phyloP scores from a whole-genome alignment of 2,888 invertebrate genomes.

The Oligia latruncula region DNA sequence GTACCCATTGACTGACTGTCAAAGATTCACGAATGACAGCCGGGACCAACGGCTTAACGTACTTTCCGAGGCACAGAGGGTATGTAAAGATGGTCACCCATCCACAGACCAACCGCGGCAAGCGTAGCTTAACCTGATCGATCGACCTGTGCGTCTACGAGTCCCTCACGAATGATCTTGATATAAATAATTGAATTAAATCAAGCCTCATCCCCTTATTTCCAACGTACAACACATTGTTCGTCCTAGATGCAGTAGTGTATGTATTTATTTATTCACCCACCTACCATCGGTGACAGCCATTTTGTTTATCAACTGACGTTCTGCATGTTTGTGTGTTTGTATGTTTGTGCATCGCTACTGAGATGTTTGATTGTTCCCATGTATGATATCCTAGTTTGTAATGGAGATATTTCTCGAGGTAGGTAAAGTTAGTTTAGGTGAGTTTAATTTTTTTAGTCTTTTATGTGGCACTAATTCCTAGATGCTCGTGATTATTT shows the following conservation, averaged over 20 bases:
- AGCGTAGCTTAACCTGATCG: too few species aligned
- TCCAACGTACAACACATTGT: conserved; percentile 70
- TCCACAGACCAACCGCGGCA: too few species aligned
- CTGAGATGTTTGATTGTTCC: conserved; percentile 73
- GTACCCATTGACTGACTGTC: too few species aligned
- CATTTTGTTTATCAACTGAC: conserved; percentile 83
- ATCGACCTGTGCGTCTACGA: too few species aligned
- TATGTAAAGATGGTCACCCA: too few species aligned
- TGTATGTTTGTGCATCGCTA: conserved; percentile 62
- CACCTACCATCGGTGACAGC: conserved; percentile 85
- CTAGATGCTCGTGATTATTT: not conserved
- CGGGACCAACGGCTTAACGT: too few species aligned
- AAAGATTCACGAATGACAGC: too few species aligned
- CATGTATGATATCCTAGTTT: conserved; percentile 36
- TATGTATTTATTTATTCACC: conserved; percentile 87
- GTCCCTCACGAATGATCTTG: not conserved
- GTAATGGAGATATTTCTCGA: not conserved
- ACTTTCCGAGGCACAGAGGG: too few species aligned
- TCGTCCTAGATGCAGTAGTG: conserved; percentile 76
- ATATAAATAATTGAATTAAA: not conserved
- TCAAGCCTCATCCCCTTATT: conserved; percentile 69
- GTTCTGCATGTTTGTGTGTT: conserved; percentile 68
- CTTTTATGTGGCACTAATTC: not conserved
- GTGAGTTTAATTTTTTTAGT: not conserved
- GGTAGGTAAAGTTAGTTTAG: not conserved